Base-by-base conservation (phyloP, 2,797 vertebrate genomes). In the Anguilla anguilla region DNA sequence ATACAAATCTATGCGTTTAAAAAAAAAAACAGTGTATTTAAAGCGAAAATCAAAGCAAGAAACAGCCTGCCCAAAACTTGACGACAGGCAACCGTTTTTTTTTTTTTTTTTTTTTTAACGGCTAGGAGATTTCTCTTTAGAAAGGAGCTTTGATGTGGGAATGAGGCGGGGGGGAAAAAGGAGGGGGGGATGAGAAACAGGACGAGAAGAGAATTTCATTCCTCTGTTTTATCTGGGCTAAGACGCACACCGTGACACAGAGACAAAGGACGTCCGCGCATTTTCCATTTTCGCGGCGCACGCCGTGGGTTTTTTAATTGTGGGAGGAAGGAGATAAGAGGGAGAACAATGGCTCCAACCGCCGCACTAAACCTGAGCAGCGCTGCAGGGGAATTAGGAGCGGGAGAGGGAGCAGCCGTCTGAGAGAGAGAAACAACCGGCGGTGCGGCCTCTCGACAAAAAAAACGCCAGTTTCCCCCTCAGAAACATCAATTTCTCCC, bases 221-320 rank as follows among this genome's bases (percentile, higher is more conserved):
- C 83, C 84, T 84, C 85, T 51, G 87, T 88, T 91, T 93, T 93
- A 92, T 93, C 93, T 90, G 72, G 39, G 61, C 83, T 77, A 89
- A 90, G 90, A 91, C 93, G 92, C 93, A 91, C 91, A 91, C 91
- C 89, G 87, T 91, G 92, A 92, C 92, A 92, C 72, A 57, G 88
- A 90, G 90, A 92, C 91, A 93, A 93, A 91, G 85, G 72, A 87
- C 86, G 72, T 86, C 87, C 90, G 88, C 69, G 83, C 89, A 86
- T 90, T 87, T 87, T 4, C 39, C 89, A 86, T 90, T 87, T 87
- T 4, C 39, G 39, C 39, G 84, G 89, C 88, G 55, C 89, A 89
- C 83, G 87, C 89, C 59, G 31, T 85, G 77, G 87, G 91, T 87
- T 91, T 88, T 91, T 91, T 92, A 88, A 89, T 90, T 89, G 91